Evolutionary conservation across 2,113 vertebrate genomes (phyloP).

Genomic region (Rana temporaria): DNA sequence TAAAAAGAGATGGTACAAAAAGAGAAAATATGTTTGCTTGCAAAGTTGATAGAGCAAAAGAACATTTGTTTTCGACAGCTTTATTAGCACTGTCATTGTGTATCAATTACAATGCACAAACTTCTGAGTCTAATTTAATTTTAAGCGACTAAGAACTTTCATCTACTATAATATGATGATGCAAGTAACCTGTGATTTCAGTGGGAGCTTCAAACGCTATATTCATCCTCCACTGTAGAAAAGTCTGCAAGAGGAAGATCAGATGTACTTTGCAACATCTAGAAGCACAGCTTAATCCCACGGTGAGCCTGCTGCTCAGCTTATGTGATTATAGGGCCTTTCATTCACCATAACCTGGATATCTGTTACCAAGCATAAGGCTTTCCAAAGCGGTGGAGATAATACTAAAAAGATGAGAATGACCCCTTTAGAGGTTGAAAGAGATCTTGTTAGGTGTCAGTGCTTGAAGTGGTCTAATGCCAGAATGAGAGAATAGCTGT

Average conservation of each 20-base stretch:
- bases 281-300: constrained; percentile 44
- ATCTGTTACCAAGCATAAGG: constrained; percentile 44
- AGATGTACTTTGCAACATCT: constrained; percentile 30
- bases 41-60: neutral
- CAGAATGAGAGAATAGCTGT: constrained; percentile 10
- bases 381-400: constrained; percentile 9
- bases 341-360: constrained; percentile 29
- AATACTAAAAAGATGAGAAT: constrained; percentile 30
- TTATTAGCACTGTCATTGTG: neutral
- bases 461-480: constrained; percentile 31
- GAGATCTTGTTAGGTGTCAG: constrained; percentile 38
- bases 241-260: constrained; percentile 33
- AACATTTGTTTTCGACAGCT: neutral
- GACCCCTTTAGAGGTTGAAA: constrained; percentile 42
- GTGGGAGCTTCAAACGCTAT: constrained; percentile 6
- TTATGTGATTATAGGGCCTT: constrained; percentile 50
- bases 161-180: neutral
- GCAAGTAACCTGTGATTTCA: neutral
- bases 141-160: neutral
- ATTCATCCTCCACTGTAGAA: neutral
- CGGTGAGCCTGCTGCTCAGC: constrained; percentile 43
- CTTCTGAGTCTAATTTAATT: neutral
- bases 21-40: neutral
- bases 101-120: neutral
- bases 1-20: neutral